Evolutionary conservation across 2,888 invertebrate genomes (phyloP).

Genomic region (Conomelus anceps): DNA sequence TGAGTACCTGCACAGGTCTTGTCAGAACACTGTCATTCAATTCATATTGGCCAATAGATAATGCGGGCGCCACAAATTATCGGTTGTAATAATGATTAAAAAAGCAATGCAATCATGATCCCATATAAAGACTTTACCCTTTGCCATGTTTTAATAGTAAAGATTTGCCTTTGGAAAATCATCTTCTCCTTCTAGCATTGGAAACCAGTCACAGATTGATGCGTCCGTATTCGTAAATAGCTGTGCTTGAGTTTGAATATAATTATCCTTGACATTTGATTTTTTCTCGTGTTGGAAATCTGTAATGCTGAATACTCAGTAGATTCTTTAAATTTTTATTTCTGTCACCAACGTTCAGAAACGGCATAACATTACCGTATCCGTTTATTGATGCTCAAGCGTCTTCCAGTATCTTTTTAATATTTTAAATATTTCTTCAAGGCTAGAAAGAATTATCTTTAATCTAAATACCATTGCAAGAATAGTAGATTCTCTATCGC

Average conservation of each 20-base stretch:
- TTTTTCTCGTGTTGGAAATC: background rate
- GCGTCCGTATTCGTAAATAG: background rate
- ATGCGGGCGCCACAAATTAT: background rate
- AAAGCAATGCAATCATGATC: background rate
- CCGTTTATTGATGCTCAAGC: background rate
- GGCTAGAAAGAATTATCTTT: too few relatives aligned
- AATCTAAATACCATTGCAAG: too few relatives aligned
- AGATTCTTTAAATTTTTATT: background rate
- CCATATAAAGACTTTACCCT: too few relatives aligned
- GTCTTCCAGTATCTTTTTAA: too few relatives aligned
- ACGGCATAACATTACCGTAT: background rate
- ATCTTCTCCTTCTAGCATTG: background rate
- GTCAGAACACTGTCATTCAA: background rate
- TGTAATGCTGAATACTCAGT: background rate
- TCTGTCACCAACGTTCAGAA: background rate
- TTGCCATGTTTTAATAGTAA: too few relatives aligned
- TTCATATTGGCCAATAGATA: background rate
- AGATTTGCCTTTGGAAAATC: too few relatives aligned
- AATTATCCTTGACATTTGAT: background rate
- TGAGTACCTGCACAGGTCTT: background rate
- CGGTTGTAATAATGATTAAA: background rate
- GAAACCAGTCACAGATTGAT: background rate
- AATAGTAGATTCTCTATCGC: too few relatives aligned
- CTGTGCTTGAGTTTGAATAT: background rate
- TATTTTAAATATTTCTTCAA: too few relatives aligned